These are phyloP conservation scores for Erannis defoliaria DNA, from an alignment of 2,888 invertebrate species.

Conservation along the genomic window DNA sequence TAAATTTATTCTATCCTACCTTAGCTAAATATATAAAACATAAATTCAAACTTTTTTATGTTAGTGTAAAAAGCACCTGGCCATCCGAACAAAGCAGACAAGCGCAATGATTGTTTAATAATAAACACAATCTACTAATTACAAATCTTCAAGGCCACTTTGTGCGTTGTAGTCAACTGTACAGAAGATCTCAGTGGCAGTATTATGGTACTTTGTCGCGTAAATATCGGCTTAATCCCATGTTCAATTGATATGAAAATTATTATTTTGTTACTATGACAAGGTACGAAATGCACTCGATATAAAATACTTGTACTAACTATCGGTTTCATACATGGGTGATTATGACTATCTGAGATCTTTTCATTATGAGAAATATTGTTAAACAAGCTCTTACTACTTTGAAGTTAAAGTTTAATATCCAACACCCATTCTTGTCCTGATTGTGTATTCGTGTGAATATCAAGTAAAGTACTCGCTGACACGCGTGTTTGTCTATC, in stretches of 20 bases:
- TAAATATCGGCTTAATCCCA: neutral
- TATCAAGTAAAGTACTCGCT: slow-evolving; percentile 15
- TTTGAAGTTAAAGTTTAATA: slow-evolving; percentile 10
- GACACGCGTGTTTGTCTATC: slow-evolving; percentile 26
- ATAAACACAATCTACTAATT: slow-evolving; percentile 43
- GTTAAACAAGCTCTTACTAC: neutral
- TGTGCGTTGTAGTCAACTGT: slow-evolving; percentile 10
- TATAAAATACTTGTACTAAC: slow-evolving; percentile 12
- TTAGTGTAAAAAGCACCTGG: slow-evolving; percentile 2
- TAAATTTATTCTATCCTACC: neutral
- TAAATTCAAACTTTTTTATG: neutral
- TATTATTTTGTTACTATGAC: neutral
- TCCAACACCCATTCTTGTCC: neutral
- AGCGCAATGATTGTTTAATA: slow-evolving; percentile 37
- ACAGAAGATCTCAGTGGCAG: neutral
- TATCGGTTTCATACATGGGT: slow-evolving; percentile 5
- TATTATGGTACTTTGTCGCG: slow-evolving; percentile 8
- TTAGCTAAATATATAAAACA: neutral
- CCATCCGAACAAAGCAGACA: slow-evolving; percentile 12
- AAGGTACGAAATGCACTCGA: slow-evolving; percentile 1
- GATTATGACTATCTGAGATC: slow-evolving; percentile 19
- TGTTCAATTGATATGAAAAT: neutral
- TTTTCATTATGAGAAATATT: slow-evolving; percentile 1
- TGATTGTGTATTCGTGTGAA: slow-evolving; percentile 15
- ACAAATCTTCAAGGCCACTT: slow-evolving; percentile 39